Base-by-base conservation (phyloP, 2,113 vertebrate species). In the western clawed frog (Xenopus tropicalis) region DNA sequence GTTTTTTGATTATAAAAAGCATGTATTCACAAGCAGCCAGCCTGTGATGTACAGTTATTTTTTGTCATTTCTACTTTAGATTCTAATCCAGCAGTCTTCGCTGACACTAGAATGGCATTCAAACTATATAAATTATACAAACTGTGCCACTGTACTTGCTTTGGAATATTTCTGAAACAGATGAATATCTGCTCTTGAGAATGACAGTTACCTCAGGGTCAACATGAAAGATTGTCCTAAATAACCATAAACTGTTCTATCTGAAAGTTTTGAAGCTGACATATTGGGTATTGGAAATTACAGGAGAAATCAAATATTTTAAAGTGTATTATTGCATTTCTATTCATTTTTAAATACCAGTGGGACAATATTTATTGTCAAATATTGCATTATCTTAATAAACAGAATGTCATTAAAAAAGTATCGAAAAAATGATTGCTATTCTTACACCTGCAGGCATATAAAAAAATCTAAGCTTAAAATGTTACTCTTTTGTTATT, bases 131-230 rank as follows among this genome's bases (percentile, higher is more conserved):
- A 69, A 69, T 76, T 76, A 69, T 69, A 76, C 73, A 76, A 69
- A 76, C 73, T 61, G 61, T 69, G 44, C 66, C 73, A 76, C 73
- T 56, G 73, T 69, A 69, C 69, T 69, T 76, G 73, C 66, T 66
- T 69, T 69, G 66, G 58, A 69, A 76, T 76, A 69, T 69, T 69
- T 76, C 73, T 76, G 44, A 76, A 29, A 63, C 73, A 75, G 73
- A 75, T 63, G 69, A 43, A 75, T 75, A 75, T 75, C 66, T 62
- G 66, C 46, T 75, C 65, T 76, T 69, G 66, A 69, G 58, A 76
- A 76, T 69, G 73, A 76, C 66, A 69, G 69, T 58, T 76, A 66
- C 73, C 66, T 69, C 58, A 63, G 73, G 73, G 66, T 69, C 66
- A 69, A 69, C 23, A 76, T 76, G 59, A 76, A 69, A 76, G 46